Evolutionary conservation across 64 coral and sea anemone genomes (phyloP).

Genomic region (Hydrozoanthus tunicans): DNA sequence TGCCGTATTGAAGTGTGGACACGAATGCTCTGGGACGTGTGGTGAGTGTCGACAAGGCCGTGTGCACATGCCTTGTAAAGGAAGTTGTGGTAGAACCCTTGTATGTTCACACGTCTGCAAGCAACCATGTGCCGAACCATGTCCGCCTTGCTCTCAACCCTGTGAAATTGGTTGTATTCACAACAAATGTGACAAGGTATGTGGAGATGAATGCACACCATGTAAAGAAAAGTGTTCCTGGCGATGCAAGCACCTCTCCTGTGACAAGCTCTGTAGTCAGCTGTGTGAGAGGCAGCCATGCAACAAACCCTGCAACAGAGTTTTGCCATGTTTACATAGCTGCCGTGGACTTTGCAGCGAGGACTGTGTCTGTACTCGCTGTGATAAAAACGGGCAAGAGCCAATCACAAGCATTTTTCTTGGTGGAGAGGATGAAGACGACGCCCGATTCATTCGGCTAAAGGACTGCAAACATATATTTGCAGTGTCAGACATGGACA

Average conservation of each 20-base stretch:
- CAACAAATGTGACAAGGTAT: constrained; percentile 21
- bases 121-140: constrained; percentile 17
- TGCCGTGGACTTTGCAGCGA: constrained; percentile 63
- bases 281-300: constrained; percentile 45
- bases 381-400: constrained; percentile 40
- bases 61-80: constrained; percentile 42
- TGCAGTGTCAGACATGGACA: constrained; percentile 71
- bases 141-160: constrained; percentile 16
- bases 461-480: constrained; percentile 89
- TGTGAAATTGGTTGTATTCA: constrained; percentile 49
- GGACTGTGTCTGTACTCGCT: constrained; percentile 45
- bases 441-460: constrained; percentile 68
- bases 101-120: constrained; percentile 65
- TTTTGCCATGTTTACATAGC: neutral
- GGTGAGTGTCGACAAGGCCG: constrained; percentile 64
- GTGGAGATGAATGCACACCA: constrained; percentile 26
- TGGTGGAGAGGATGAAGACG: constrained; percentile 65
- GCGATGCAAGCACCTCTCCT: constrained; percentile 55
- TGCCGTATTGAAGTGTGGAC: constrained; percentile 52
- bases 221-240: constrained; percentile 59
- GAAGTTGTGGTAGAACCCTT: constrained; percentile 25
- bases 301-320: constrained; percentile 44
- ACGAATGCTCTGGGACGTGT: constrained; percentile 51
- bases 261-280: constrained; percentile 43
- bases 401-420: constrained; percentile 48